Evolutionary conservation across 1,140 invertebrate species (phyloP).

Genomic region (Diplogasteroides magnus): DNA sequence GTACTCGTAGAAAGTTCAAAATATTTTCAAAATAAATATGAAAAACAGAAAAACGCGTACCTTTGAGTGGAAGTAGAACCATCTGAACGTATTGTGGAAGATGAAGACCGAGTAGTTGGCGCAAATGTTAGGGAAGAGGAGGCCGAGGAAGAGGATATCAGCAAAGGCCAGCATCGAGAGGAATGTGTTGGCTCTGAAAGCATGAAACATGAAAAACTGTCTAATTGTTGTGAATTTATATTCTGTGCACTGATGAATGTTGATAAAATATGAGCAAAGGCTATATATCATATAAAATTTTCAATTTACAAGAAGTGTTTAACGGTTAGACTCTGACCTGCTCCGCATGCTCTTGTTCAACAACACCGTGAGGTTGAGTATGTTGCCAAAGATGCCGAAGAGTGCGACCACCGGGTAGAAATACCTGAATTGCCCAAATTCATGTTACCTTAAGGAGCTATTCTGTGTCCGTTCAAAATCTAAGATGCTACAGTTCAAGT

Average conservation of each 20-base stretch:
- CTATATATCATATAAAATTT: neutral
- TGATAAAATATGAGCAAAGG: neutral
- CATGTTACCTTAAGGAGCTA: too few relatives aligned
- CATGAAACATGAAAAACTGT: neutral
- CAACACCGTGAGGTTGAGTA: conserved; percentile 48
- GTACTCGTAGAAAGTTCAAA: too few relatives aligned
- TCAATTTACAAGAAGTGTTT: neutral
- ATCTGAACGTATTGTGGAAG: conserved; percentile 43
- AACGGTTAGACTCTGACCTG: conserved; percentile 10
- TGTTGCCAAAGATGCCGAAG: conserved; percentile 51
- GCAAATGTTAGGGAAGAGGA: conserved; percentile 47
- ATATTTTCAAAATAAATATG: too few relatives aligned
- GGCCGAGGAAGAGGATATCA: conserved; percentile 44
- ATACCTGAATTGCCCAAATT: conserved; percentile 25
- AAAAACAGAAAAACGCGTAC: too few relatives aligned
- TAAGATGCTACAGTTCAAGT: too few relatives aligned
- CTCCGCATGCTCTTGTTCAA: conserved; percentile 47
- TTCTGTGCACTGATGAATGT: neutral
- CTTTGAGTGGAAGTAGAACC: conserved; percentile 48
- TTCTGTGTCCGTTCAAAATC: too few relatives aligned
- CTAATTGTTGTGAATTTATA: neutral
- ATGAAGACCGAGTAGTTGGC: conserved; percentile 49
- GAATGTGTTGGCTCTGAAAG: conserved; percentile 49
- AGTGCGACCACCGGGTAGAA: conserved; percentile 46
- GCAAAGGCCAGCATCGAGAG: conserved; percentile 45